phyloP scores from a whole-genome alignment of 2,113 vertebrate genomes.

The Peromyscus californicus region DNA sequence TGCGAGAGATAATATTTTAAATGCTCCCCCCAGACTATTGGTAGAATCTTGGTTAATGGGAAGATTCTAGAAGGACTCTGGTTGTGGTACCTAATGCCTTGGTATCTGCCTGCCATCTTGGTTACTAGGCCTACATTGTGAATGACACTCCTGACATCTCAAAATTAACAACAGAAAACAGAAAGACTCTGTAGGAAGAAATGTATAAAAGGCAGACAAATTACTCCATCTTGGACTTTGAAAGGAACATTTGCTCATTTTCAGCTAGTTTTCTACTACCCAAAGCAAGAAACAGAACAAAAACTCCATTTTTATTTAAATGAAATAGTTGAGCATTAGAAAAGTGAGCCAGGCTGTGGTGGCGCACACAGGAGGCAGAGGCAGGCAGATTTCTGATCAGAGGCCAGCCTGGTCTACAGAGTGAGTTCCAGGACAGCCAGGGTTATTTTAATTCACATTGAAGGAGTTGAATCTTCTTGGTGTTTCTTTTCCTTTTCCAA shows the following conservation, averaged over 20 bases:
- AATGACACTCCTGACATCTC: not conserved
- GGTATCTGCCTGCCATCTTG: not conserved
- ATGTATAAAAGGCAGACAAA: not conserved
- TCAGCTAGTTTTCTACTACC: not conserved
- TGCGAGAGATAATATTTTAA: conserved; percentile 34
- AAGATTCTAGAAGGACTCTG: conserved; percentile 37
- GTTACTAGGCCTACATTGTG: not conserved
- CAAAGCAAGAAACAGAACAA: not conserved
- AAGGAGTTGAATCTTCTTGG: not conserved
- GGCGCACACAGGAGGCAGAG: too few relatives aligned
- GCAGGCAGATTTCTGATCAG: too few relatives aligned
- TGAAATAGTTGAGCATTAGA: not conserved
- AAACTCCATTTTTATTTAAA: not conserved
- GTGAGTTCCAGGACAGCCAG: too few relatives aligned
- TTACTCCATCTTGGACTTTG: not conserved
- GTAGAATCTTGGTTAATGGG: conserved; percentile 28
- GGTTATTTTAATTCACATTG: not conserved
- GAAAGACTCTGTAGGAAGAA: not conserved
- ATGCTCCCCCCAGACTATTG: conserved; percentile 1
- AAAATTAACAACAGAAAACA: not conserved
- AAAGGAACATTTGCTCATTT: not conserved
- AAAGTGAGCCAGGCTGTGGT: not conserved
- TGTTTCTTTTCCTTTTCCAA: not conserved
- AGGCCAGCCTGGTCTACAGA: too few relatives aligned
- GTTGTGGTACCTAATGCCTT: not conserved